These are phyloP conservation scores for Barnardius zonarius DNA, from an alignment of 2,113 vertebrate genomes.

Conservation along the genomic window DNA sequence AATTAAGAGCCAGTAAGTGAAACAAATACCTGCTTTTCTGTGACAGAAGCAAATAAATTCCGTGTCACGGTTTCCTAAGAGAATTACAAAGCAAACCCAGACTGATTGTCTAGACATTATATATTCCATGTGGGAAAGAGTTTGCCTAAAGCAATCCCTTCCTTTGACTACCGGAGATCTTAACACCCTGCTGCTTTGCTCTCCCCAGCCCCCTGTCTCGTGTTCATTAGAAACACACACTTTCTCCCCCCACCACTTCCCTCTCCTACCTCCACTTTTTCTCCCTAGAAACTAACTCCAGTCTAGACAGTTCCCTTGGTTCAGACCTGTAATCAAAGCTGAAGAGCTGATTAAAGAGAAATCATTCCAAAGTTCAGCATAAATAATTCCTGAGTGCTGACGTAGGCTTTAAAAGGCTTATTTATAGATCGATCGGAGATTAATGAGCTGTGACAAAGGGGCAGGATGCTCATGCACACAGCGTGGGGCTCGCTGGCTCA, in stretches of 20 bases:
- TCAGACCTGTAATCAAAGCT: slow-evolving; percentile 52
- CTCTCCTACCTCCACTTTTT: slow-evolving; percentile 8
- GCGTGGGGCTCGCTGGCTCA: neutral
- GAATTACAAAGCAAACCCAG: slow-evolving; percentile 69
- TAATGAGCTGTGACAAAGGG: slow-evolving; percentile 24
- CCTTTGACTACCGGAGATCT: slow-evolving; percentile 68
- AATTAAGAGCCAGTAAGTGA: slow-evolving; percentile 37
- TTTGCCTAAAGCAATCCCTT: slow-evolving; percentile 51
- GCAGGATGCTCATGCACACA: neutral
- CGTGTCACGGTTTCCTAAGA: slow-evolving; percentile 52
- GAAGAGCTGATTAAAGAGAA: slow-evolving; percentile 52
- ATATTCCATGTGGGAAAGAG: slow-evolving; percentile 58
- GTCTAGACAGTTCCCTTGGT: slow-evolving; percentile 61
- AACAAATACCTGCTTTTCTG: slow-evolving; percentile 46
- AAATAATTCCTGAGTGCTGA: slow-evolving; percentile 49
- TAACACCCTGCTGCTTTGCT: slow-evolving; percentile 35
- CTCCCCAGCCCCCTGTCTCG: neutral
- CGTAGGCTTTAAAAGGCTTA: neutral
- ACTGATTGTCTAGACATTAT: slow-evolving; percentile 68
- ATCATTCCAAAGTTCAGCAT: slow-evolving; percentile 31
- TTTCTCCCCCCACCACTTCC: neutral
- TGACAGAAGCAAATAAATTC: slow-evolving; percentile 63
- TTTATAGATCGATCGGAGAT: slow-evolving; percentile 22
- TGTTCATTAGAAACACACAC: slow-evolving; percentile 54
- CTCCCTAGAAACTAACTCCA: slow-evolving; percentile 54